Conservation (phyloP, 92 coral and sea anemone species). For the Micromussa lordhowensis region DNA sequence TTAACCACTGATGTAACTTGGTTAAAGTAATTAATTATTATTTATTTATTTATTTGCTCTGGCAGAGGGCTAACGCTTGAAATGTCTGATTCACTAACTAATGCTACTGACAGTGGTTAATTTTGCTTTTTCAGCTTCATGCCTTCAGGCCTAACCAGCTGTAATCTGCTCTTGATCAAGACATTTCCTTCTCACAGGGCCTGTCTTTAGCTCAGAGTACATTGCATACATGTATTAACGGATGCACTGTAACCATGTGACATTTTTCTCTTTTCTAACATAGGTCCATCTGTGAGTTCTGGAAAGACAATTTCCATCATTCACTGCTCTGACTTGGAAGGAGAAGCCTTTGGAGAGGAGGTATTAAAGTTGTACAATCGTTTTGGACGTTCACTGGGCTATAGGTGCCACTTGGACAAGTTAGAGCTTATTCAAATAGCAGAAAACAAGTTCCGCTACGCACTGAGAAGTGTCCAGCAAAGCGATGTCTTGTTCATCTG, state of each 20-base stretch:
- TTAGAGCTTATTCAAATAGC: constrained; percentile 45
- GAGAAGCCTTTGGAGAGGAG: neutral
- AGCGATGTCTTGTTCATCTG: constrained; percentile 78
- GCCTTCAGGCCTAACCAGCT: no score
- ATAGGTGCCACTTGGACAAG: constrained; percentile 52
- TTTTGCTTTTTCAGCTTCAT: no score
- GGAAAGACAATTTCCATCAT: constrained; percentile 47
- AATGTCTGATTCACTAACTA: no score
- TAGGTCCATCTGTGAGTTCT: constrained; percentile 26
- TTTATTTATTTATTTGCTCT: no score
- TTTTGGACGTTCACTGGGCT: constrained; percentile 20
- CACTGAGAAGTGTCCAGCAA: constrained; percentile 53
- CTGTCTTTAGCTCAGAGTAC: no score
- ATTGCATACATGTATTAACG: no score
- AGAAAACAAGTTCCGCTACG: constrained; percentile 69
- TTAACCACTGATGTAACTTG: no score
- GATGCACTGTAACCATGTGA: neutral
- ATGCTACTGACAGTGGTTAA: no score
- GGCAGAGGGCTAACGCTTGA: no score
- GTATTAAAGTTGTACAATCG: constrained; percentile 11
- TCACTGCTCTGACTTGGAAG: constrained; percentile 34
- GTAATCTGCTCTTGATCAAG: no score
- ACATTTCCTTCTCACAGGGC: no score
- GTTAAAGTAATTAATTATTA: no score
- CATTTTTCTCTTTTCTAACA: neutral